Percentiles rank a stretch among this genome's conserved stretches.
Conservation (phyloP, 2,888 invertebrate genomes). For the Theodoxus fluviatilis region DNA sequence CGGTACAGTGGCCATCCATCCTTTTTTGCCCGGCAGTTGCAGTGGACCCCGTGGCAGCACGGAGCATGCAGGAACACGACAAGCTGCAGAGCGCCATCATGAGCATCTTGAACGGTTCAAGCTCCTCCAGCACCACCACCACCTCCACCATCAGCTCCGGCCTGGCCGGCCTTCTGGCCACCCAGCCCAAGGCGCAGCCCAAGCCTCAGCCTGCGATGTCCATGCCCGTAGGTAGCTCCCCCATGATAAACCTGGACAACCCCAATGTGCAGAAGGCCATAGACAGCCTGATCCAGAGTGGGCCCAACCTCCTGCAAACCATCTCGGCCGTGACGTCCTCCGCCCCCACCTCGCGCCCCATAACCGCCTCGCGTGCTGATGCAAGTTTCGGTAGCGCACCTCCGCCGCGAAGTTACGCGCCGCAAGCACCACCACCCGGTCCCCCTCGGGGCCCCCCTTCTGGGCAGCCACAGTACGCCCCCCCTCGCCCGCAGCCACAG, state of each 20-base stretch:
- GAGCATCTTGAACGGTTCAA: conserved; percentile 71
- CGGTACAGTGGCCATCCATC: no score
- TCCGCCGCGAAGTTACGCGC: no score
- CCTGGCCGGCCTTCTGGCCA: conserved; percentile 24
- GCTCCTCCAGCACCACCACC: background rate
- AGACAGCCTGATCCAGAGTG: conserved; percentile 66
- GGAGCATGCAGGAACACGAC: conserved; percentile 68
- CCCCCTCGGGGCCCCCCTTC: no score
- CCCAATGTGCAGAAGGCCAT: conserved; percentile 66
- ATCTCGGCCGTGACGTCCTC: conserved; percentile 33
- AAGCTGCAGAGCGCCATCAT: conserved; percentile 81
- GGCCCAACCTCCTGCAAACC: conserved; percentile 64
- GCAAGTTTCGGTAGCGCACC: no score
- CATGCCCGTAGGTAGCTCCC: no score
- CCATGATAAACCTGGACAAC: conserved; percentile 65
- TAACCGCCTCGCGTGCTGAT: no score
- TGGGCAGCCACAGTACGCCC: no score
- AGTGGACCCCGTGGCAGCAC: no score
- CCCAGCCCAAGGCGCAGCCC: background rate
- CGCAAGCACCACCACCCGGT: no score
- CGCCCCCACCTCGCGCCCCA: no score
- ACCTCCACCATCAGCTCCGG: conserved; percentile 3
- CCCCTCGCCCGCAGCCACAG: no score
- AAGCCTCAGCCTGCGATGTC: conserved; percentile 28
- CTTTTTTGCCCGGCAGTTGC: no score